Percentiles rank a stretch among this genome's conserved stretches.
phyloP scores from a whole-genome alignment of 1,140 invertebrate genomes.

The Rhagoletis pomonella region DNA sequence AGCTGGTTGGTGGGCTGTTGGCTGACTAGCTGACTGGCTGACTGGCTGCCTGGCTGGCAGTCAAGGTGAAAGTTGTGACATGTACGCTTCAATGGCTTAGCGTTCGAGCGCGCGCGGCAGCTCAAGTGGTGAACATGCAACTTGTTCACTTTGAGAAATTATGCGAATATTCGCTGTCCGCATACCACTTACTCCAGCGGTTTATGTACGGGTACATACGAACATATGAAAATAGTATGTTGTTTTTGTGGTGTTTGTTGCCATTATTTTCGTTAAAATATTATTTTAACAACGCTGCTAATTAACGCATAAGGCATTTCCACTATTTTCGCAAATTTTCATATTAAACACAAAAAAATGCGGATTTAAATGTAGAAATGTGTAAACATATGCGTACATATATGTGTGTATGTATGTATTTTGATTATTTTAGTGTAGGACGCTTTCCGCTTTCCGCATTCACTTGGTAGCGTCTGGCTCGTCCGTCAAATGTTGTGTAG shows the following conservation, averaged over 20 bases:
- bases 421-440: not conserved
- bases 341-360: slow-evolving; percentile 11
- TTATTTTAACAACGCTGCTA: slow-evolving; percentile 15
- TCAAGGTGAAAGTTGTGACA: slow-evolving; percentile 51
- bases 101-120: not conserved
- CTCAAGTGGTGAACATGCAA: not conserved
- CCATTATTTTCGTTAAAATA: not conserved
- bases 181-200: not conserved
- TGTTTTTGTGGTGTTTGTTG: not conserved
- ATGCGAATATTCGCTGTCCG: slow-evolving; percentile 4
- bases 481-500: not conserved
- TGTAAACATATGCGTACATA: not conserved
- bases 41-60: slow-evolving; percentile 12
- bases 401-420: not conserved
- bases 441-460: slow-evolving; percentile 41
- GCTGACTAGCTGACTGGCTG: not conserved
- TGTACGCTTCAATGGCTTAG: slow-evolving; percentile 17
- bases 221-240: not conserved
- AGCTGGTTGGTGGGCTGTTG: not conserved
- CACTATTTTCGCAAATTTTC: slow-evolving; percentile 11
- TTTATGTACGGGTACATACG: not conserved
- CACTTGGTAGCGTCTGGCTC: not conserved
- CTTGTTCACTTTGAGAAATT: slow-evolving; percentile 20
- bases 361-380: not conserved
- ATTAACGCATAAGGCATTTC: slow-evolving; percentile 42